These are phyloP conservation scores for Cyprinus carpio DNA, from an alignment of 2,113 vertebrate genomes.

Conservation along the genomic window DNA sequence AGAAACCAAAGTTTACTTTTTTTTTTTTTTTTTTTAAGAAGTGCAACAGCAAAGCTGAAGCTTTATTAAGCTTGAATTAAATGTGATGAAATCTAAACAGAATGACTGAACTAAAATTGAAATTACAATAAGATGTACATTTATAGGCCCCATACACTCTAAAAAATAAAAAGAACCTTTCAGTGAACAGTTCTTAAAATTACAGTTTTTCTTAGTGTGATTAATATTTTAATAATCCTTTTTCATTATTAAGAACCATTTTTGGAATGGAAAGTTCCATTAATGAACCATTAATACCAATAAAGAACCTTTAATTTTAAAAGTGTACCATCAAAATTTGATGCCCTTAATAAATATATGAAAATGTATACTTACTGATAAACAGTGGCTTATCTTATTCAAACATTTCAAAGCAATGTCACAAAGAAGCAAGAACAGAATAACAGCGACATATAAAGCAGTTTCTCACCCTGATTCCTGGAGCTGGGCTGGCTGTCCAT, in stretches of 20 bases:
- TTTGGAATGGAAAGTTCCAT: neutral
- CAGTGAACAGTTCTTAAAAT: neutral
- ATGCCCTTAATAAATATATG: neutral
- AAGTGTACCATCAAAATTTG: neutral
- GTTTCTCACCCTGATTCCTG: constrained; percentile 89
- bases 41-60: neutral
- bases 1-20: neutral
- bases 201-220: no score
- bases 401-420: neutral
- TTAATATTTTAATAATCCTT: neutral
- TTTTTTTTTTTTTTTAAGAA: neutral
- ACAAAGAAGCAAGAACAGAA: neutral
- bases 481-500: constrained; percentile 86
- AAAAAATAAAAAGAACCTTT: no score
- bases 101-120: neutral
- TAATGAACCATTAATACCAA: neutral
- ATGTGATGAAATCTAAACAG: neutral
- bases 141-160: neutral
- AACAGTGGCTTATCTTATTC: neutral
- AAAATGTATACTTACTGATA: neutral
- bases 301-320: neutral
- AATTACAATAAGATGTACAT: neutral
- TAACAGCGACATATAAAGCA: neutral
- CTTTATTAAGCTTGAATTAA: neutral
- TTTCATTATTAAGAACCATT: neutral